Evolutionary conservation across 2,888 invertebrate genomes (phyloP).

Genomic region (Parthenolecanium corni): DNA sequence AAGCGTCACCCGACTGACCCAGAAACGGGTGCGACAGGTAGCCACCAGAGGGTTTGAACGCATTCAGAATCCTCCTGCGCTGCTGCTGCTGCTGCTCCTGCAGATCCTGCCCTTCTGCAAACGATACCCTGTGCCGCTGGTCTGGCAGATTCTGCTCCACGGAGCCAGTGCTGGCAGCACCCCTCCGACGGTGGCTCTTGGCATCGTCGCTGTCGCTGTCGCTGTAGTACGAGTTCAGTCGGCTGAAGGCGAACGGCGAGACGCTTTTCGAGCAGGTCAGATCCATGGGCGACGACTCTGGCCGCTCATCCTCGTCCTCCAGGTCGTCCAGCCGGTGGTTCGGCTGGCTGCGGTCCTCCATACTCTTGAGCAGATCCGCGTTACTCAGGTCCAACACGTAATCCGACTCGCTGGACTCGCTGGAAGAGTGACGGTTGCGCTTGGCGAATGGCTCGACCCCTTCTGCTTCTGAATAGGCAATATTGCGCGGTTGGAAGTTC

Average conservation of each 20-base stretch:
- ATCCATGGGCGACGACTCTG: conserved; percentile 45
- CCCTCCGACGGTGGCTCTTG: background rate
- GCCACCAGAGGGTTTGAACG: conserved; percentile 1
- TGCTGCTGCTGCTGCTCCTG: conserved; percentile 7
- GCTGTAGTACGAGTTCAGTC: conserved; percentile 35
- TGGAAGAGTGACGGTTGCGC: conserved; percentile 5
- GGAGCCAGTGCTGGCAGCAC: background rate
- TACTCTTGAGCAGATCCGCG: conserved; percentile 31
- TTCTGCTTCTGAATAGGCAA: conserved; percentile 38
- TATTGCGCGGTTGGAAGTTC: conserved; percentile 66
- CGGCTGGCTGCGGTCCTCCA: background rate
- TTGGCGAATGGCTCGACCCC: conserved; percentile 18
- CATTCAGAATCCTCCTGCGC: conserved; percentile 11
- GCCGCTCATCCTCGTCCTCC: conserved; percentile 30
- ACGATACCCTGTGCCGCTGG: too few relatives aligned
- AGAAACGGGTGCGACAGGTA: conserved; percentile 17
- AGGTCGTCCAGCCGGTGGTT: conserved; percentile 9
- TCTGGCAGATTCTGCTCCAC: background rate
- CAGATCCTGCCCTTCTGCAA: too few relatives aligned
- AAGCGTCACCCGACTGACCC: conserved; percentile 39
- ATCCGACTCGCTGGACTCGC: conserved; percentile 31
- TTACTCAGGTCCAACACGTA: conserved; percentile 38
- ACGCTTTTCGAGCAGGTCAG: conserved; percentile 41
- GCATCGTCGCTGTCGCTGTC: conserved; percentile 32
- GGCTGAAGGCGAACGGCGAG: conserved; percentile 32